Evolutionary conservation across 2,113 vertebrate genomes (phyloP), one percentile per base, ranked within the genome.

Genomic region (Ciconia boyciana): DNA sequence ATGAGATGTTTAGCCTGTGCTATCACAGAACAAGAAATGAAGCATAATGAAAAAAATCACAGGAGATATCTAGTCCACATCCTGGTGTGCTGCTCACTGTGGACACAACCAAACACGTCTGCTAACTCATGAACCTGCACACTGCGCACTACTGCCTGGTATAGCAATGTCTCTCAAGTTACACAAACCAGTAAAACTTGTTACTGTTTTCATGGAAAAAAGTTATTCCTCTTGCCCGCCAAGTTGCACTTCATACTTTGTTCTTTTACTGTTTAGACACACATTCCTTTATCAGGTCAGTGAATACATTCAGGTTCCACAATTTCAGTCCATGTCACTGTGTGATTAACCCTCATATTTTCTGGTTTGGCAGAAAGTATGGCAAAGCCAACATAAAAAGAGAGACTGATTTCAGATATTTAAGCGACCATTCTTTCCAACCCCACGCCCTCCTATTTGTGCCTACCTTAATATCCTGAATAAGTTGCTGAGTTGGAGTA

Each of bases 401-500:
- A 29, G 10, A 57, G 32, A 36, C 32, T 3, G 32, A 43, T 79
- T 85, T 49, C 26, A 65, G 74, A 39, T 52, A 46, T 32, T 43
- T 49, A 69, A 88, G 32, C 22, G 69, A n/a, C 16, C 19, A 9
- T 55, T 84, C 65, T 61, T 84, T 76, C 65, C 74, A 44, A 61
- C 12, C 24, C 48, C 57, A 41, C 0, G 0, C 24, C 31, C 31
- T 72, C 52, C 25, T 29, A 46, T 43, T 66, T 79, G 54, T 18
- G 15, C 94, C 62, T 90, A 99, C 99, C 99, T 99, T 99, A 96
- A 99, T 99, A 96, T 99, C 99, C 79, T 99, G 99, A 96, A 99
- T 98, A 48, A 99, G 99, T 69, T 99, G 99, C 98, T 99, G 99
- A 6, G 99, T 99, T 44, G 99, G 99, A 19, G 99, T 99, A 91